Conservation (phyloP, 2,888 invertebrate genomes). For the Ennomos fuscantarius region DNA sequence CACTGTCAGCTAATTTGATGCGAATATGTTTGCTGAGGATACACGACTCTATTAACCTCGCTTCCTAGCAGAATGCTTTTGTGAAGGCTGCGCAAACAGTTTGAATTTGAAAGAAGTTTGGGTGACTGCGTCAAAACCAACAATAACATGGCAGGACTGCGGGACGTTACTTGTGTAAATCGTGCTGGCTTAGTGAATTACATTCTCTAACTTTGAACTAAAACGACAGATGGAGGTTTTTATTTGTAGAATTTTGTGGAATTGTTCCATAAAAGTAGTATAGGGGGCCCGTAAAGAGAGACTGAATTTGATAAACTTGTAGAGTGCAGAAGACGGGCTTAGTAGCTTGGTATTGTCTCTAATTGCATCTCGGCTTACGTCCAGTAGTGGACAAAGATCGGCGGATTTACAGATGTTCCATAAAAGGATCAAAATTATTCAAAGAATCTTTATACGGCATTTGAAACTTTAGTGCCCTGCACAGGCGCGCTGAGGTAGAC, state of each 20-base stretch:
- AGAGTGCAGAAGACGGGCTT: too few species aligned
- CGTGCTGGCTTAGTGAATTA: conserved; percentile 21
- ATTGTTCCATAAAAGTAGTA: too few species aligned
- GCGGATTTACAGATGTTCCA: too few species aligned
- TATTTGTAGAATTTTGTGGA: background rate
- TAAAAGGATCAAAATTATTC: too few species aligned
- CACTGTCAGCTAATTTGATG: conserved; percentile 55
- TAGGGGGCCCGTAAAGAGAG: too few species aligned
- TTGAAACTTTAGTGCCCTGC: too few species aligned
- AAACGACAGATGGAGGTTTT: background rate
- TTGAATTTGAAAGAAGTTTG: conserved; percentile 18
- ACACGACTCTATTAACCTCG: conserved; percentile 41
- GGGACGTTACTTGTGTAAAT: conserved; percentile 15
- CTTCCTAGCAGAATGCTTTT: conserved; percentile 26
- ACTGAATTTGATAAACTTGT: too few species aligned
- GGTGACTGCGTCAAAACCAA: conserved; percentile 25
- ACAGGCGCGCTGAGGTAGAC: too few species aligned
- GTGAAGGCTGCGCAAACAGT: conserved; percentile 26
- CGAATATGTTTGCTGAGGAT: conserved; percentile 41
- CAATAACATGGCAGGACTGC: conserved; percentile 18
- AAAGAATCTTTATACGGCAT: too few species aligned
- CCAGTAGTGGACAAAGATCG: too few species aligned
- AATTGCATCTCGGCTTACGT: too few species aligned
- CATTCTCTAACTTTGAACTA: conserved; percentile 13
- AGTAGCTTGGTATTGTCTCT: too few species aligned